Evolutionary conservation across 1,140 invertebrate species (phyloP).

Genomic region (Neodiprion fabricii): DNA sequence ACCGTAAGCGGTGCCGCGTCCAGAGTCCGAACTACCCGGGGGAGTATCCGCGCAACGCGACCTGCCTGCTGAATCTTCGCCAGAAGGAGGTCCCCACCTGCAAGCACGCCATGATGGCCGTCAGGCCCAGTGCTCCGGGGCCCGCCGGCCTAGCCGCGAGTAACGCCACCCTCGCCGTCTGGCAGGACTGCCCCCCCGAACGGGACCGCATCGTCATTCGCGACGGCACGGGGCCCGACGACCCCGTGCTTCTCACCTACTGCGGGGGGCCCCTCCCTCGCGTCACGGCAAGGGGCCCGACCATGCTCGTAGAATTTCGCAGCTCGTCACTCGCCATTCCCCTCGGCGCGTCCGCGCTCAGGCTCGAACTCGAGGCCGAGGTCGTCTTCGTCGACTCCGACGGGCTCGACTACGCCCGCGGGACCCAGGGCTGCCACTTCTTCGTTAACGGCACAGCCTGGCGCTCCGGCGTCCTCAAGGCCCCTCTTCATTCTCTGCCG

Average conservation of each 20-base stretch:
- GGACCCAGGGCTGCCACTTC: slow-evolving; percentile 61
- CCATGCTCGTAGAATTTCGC: slow-evolving; percentile 86
- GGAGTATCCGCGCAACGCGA: slow-evolving; percentile 88
- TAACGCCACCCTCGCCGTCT: slow-evolving; percentile 72
- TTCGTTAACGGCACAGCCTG: slow-evolving; percentile 61
- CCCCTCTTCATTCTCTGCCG: slow-evolving; percentile 82
- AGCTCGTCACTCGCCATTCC: slow-evolving; percentile 80
- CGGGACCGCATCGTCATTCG: slow-evolving; percentile 85
- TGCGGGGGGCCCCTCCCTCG: slow-evolving; percentile 84
- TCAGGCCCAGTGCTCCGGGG: slow-evolving; percentile 53
- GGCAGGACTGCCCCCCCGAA: slow-evolving; percentile 82
- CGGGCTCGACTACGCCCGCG: slow-evolving; percentile 72
- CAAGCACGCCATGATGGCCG: slow-evolving; percentile 88
- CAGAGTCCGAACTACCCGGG: slow-evolving; percentile 92
- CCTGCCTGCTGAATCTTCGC: slow-evolving; percentile 80
- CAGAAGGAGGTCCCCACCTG: slow-evolving; percentile 85
- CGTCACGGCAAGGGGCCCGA: slow-evolving; percentile 72
- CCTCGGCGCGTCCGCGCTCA: slow-evolving; percentile 69
- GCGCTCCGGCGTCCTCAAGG: slow-evolving; percentile 70
- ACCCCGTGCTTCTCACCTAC: slow-evolving; percentile 83
- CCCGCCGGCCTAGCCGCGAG: slow-evolving; percentile 62
- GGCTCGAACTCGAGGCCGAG: slow-evolving; percentile 84
- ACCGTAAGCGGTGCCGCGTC: slow-evolving; percentile 79
- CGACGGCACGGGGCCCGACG: slow-evolving; percentile 80
- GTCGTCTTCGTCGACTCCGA: slow-evolving; percentile 88